Percentiles rank a stretch among this genome's conserved stretches.
These are phyloP conservation scores for Epiblema foenella DNA, from an alignment of 2,888 invertebrate species.

Conservation along the genomic window DNA sequence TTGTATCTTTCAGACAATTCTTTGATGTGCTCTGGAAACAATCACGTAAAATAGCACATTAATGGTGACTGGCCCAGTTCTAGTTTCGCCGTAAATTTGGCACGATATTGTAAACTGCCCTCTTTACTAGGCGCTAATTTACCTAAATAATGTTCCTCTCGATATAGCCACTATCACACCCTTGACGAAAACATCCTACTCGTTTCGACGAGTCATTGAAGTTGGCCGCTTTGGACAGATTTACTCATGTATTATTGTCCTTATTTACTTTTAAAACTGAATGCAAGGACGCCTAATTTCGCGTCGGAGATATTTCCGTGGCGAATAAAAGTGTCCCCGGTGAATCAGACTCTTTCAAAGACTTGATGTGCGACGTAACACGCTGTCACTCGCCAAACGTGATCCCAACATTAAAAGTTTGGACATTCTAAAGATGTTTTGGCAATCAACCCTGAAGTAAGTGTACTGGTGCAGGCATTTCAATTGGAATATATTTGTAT, in stretches of 20 bases:
- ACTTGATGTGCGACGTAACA: constrained; percentile 70
- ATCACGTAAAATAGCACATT: constrained; percentile 76
- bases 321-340: constrained; percentile 74
- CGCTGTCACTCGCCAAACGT: constrained; percentile 69
- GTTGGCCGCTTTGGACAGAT: constrained; percentile 61
- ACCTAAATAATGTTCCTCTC: constrained; percentile 58
- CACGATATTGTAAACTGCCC: constrained; percentile 84
- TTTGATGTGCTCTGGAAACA: constrained; percentile 82
- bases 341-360: constrained; percentile 77
- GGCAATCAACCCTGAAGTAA: constrained; percentile 61
- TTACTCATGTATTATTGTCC: constrained; percentile 71
- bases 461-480: constrained; percentile 51
- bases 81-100: constrained; percentile 78
- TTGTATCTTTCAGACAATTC: constrained; percentile 62
- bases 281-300: constrained; percentile 81
- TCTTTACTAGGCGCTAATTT: constrained; percentile 76
- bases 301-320: constrained; percentile 77
- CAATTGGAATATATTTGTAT: constrained; percentile 53
- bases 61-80: constrained; percentile 80
- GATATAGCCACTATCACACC: constrained; percentile 27
- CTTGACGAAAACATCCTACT: constrained; percentile 47
- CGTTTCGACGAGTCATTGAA: constrained; percentile 59
- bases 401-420: constrained; percentile 70
- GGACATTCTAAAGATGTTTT: constrained; percentile 67
- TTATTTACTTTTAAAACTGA: constrained; percentile 69